Base-by-base conservation (phyloP, 2,797 vertebrate genomes). In the Australoheros facetus region DNA sequence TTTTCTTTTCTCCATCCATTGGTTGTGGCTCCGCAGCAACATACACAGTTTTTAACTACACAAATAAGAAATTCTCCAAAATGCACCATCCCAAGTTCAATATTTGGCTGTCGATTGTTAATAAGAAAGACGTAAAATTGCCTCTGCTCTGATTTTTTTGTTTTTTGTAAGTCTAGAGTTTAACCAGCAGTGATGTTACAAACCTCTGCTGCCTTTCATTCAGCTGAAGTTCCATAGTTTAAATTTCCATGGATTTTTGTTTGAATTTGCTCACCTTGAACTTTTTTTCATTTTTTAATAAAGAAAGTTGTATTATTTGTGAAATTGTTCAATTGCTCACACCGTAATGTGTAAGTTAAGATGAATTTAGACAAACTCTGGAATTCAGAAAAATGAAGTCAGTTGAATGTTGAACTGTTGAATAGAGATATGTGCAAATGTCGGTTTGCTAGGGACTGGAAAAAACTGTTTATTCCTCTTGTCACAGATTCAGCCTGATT, bases 401-500 rank as follows among this genome's bases (percentile, higher is more conserved):
- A 48, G 23, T 48, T 48, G 62, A 66, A 48, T 48, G 62, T 26
- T 30, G 7, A 17, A 59, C 48, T 71, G 59, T 75, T 59, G 1
- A 66, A 48, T 28, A 26, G 42, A 66, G 48, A 69, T 69, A 13
- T 51, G 48, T 69, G 42, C 23, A 77, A 34, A 81, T 79, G 56
- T 16, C 71, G 56, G 60, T 78, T 71, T 78, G 26, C 37, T 64
- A 39, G 34, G 60, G 75, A 70, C 42, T 26, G 39, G 34, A 37
- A 72, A 71, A 77, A 51, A 69, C 64, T 51, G 64, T 69, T 69
- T 69, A 69, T 86, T 88, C 62, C 57, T 54, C 71, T 80, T 19
- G 7, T 78, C 39, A 57, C 5, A 26, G 73, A 79, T 69, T 79
- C 80, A 80, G 80, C 66, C 83, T 73, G 82, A 75, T 73, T 80